Conservation (phyloP, 2,113 vertebrate species). For the Apteryx owenii region DNA sequence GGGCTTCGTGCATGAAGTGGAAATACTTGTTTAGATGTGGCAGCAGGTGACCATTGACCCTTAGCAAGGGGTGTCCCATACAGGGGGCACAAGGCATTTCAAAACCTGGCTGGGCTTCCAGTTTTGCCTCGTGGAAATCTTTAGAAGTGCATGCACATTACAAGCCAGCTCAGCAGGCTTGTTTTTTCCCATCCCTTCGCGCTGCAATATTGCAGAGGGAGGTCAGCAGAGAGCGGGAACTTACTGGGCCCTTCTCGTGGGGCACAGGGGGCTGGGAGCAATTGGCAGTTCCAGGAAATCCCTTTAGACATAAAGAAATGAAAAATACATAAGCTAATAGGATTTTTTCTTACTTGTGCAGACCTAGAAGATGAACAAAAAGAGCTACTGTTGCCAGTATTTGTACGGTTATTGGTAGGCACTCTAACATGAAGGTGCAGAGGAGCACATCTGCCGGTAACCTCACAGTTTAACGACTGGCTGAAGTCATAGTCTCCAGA, state of each 20-base stretch:
- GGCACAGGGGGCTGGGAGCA: neutral
- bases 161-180: neutral
- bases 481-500: neutral
- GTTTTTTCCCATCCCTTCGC: neutral
- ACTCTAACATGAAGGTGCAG: neutral
- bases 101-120: neutral
- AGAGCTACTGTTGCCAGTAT: neutral
- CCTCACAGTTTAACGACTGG: neutral
- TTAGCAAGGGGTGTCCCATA: neutral
- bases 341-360: neutral
- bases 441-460: neutral
- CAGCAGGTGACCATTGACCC: neutral
- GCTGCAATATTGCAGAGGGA: neutral
- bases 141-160: neutral
- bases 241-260: neutral
- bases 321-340: neutral
- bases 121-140: neutral
- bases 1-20: neutral
- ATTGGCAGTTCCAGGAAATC: neutral
- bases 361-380: neutral
- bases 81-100: neutral
- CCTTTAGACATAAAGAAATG: neutral
- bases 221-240: neutral
- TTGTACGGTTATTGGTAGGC: neutral
- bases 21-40: neutral